phyloP scores from a whole-genome alignment of 2,888 invertebrate species.

The Pachymerium ferrugineum region DNA sequence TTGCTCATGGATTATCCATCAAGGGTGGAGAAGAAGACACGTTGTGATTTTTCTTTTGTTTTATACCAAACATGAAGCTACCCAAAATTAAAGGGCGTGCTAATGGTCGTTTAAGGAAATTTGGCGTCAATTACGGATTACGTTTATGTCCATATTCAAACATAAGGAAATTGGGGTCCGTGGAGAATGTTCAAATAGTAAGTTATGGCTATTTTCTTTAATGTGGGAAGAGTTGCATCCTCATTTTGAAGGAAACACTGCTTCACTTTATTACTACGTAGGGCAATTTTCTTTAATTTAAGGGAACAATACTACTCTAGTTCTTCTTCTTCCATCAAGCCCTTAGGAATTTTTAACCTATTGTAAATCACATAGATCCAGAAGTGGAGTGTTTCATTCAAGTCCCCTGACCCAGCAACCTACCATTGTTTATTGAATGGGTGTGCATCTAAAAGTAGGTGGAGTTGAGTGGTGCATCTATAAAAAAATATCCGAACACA shows the following conservation, averaged over 20 bases:
- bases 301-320: background rate
- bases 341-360: background rate
- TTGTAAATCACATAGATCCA: background rate
- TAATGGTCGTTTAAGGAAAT: background rate
- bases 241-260: background rate
- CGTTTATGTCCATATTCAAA: conserved; percentile 1
- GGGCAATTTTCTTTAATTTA: background rate
- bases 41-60: background rate
- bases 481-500: background rate
- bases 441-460: background rate
- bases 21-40: background rate
- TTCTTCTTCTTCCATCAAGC: background rate
- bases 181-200: background rate
- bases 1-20: conserved; percentile 1
- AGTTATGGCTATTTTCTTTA: background rate
- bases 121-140: background rate
- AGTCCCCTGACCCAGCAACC: conserved; percentile 15
- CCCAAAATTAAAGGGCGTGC: background rate
- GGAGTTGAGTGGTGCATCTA: conserved; percentile 9
- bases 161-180: background rate
- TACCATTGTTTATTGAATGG: conserved; percentile 21
- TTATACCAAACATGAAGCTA: background rate
- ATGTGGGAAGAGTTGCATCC: conserved; percentile 15
- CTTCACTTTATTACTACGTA: background rate
- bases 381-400: background rate